Conservation (phyloP, 2,888 invertebrate genomes). For the Eilema griseolum region DNA sequence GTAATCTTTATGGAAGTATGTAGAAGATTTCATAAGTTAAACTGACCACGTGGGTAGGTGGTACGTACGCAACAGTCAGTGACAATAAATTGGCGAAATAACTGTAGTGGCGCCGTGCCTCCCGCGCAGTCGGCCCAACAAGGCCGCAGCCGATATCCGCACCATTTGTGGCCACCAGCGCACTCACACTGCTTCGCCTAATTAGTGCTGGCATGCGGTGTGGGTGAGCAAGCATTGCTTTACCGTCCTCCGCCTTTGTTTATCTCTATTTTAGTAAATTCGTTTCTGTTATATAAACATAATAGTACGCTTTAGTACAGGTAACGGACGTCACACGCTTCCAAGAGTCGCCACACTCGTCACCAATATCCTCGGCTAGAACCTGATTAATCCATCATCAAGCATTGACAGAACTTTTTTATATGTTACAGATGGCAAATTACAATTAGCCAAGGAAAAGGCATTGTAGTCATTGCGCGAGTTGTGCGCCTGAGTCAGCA, state of each 20-base stretch:
- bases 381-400: background rate
- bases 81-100: conserved; percentile 65
- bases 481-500: conserved; percentile 74
- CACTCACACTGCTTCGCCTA: conserved; percentile 74
- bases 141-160: conserved; percentile 72
- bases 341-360: conserved; percentile 7
- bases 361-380: conserved; percentile 6
- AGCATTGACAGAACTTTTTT: conserved; percentile 45
- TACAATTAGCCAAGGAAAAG: conserved; percentile 62
- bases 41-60: conserved; percentile 30
- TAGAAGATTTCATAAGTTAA: conserved; percentile 29
- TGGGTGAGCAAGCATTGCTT: conserved; percentile 80
- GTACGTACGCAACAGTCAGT: conserved; percentile 35
- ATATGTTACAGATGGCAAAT: conserved; percentile 69
- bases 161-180: conserved; percentile 78
- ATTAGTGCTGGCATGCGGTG: conserved; percentile 76
- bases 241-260: conserved; percentile 70
- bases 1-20: background rate
- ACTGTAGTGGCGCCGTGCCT: conserved; percentile 72
- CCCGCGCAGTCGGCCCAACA: conserved; percentile 76
- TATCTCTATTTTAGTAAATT: conserved; percentile 59
- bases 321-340: conserved; percentile 30
- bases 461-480: conserved; percentile 54
- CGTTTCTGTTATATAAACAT: conserved; percentile 46
- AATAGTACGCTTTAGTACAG: conserved; percentile 59